Evolutionary conservation across 2,888 invertebrate genomes (phyloP), one percentile per base, ranked within the genome.

Genomic region (Pristionchus entomophagus): DNA sequence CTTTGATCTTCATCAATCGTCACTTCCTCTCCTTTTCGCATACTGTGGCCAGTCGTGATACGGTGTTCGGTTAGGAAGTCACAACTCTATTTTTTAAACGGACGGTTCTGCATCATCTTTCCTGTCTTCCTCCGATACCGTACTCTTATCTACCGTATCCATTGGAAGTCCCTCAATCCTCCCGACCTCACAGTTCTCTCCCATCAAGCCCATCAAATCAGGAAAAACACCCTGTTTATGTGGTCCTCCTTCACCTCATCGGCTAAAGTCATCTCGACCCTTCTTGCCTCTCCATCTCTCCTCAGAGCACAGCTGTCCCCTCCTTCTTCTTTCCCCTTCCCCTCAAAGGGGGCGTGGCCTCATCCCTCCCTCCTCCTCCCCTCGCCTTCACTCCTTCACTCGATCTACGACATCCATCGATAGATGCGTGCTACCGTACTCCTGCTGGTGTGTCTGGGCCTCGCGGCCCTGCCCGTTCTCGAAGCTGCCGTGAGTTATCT

Each of bases 401-500:
- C 56, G 6, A 26, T 29, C 29, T 4, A 45, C 14, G 12, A 4
- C 84, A 1, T 17, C 62, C 32, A 29, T 49, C 49, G 29, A 22
- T 5, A 26, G 45, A 83, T 84, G 83, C 41, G 83, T 29, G 32
- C 19, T 32, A 38, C 83, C 29, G n/a, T 35, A 35, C 83, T 84
- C n/a, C 29, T 84, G 5, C 83, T 84, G 26, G 26, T 41, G 12
- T 38, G 35, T n/a, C 65, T 84, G 41, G 83, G 29, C 62, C 62
- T 84, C 49, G 62, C 83, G 17, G 49, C 65, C 32, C 62, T 84
- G 4, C 65, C 83, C 62, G 32, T 84, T 38, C 45, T 65, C 65
- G 83, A 84, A 12, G 83, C 83, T 22, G 83, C 83, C 32, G 83
- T 84, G 32, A 84, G 83, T 84, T 65, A 3, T n/a, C 19, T 17